Conservation (phyloP, 2,113 vertebrate species). For the Eretmochelys imbricata region DNA sequence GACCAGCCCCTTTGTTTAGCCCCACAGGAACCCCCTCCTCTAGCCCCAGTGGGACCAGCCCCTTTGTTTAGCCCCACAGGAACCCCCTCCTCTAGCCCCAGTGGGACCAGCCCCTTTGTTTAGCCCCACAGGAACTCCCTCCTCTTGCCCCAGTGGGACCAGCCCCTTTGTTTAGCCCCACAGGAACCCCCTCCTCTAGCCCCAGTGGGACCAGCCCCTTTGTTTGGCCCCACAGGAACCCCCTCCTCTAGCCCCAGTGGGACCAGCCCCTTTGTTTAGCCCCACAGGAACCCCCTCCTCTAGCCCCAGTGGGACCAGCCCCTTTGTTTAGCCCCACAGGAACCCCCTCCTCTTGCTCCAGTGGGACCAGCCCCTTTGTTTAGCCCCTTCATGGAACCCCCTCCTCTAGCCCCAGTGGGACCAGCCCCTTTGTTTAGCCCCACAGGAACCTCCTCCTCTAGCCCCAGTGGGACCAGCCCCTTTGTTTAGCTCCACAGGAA, state of each 20-base stretch:
- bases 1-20: background rate
- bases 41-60: background rate
- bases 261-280: background rate
- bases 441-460: background rate
- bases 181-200: background rate
- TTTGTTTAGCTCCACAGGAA: too few relatives aligned
- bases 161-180: too few relatives aligned
- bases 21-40: background rate
- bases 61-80: too few relatives aligned
- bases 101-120: too few relatives aligned
- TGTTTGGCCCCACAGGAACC: too few relatives aligned
- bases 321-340: background rate
- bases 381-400: too few relatives aligned
- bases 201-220: too few relatives aligned
- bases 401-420: too few relatives aligned
- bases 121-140: background rate
- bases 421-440: background rate
- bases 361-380: too few relatives aligned
- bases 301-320: background rate
- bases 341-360: background rate
- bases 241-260: too few relatives aligned
- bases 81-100: background rate
- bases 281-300: background rate
- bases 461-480: background rate
- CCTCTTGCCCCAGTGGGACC: background rate